Evolutionary conservation across 2,888 invertebrate genomes (phyloP).

Genomic region (Himalopsyche japonica): DNA sequence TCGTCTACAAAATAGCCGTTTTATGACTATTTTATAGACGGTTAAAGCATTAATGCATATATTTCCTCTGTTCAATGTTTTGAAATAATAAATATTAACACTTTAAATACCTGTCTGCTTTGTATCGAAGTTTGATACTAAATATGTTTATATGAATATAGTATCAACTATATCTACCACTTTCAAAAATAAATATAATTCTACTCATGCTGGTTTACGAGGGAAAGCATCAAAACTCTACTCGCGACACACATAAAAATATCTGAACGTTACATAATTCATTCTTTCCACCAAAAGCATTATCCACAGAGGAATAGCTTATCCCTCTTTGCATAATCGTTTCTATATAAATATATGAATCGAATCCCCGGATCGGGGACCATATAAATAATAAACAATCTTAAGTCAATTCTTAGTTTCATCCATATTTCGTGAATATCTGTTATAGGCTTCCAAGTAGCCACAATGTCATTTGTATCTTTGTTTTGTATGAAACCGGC

Average conservation of each 20-base stretch:
- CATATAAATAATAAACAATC: not conserved
- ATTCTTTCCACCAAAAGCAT: conserved; percentile 36
- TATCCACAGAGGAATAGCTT: conserved; percentile 19
- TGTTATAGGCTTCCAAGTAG: too few species aligned
- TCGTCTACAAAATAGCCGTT: too few species aligned
- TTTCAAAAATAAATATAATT: not conserved
- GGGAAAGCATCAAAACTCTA: conserved; percentile 28
- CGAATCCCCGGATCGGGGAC: not conserved
- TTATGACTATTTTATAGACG: too few species aligned
- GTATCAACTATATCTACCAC: not conserved
- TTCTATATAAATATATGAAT: conserved; percentile 8
- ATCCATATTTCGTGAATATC: too few species aligned
- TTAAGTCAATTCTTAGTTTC: too few species aligned
- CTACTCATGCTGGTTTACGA: conserved; percentile 14
- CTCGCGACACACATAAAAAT: conserved; percentile 34
- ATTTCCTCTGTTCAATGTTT: not conserved
- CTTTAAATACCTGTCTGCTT: not conserved
- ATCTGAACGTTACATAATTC: conserved; percentile 36
- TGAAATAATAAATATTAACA: not conserved
- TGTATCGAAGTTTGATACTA: not conserved
- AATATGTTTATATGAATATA: conserved; percentile 3
- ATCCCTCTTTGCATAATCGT: conserved; percentile 36
- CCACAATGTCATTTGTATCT: too few species aligned
- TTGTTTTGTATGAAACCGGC: too few species aligned
- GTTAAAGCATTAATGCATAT: too few species aligned